Conservation (phyloP, 1,140 invertebrate species). For the Fopius arisanus region DNA sequence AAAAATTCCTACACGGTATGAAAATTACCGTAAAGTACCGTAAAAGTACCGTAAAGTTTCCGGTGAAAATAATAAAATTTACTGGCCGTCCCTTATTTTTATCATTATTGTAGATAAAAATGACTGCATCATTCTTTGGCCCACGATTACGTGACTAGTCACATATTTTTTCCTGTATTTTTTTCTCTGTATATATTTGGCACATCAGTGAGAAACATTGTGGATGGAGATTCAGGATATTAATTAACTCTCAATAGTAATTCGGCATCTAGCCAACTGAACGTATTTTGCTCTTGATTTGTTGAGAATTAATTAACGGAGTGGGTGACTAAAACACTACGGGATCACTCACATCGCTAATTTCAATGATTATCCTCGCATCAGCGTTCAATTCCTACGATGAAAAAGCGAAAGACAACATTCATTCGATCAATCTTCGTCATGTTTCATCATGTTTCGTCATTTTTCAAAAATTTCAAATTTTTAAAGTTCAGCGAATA, state of each 20-base stretch:
- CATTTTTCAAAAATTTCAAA: not conserved
- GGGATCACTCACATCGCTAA: constrained; percentile 21
- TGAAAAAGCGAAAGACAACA: constrained; percentile 53
- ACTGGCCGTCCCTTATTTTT: too few relatives aligned
- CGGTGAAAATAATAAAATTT: too few relatives aligned
- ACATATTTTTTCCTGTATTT: too few relatives aligned
- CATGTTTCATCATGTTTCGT: not conserved
- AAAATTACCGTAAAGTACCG: too few relatives aligned
- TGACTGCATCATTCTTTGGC: too few relatives aligned
- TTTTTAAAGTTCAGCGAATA: not conserved
- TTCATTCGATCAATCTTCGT: constrained; percentile 40
- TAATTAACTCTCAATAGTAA: not conserved
- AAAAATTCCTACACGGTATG: too few relatives aligned
- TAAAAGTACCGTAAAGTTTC: too few relatives aligned
- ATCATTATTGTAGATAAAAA: too few relatives aligned
- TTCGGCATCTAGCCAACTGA: not conserved
- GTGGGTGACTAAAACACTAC: constrained; percentile 29
- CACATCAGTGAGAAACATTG: constrained; percentile 19
- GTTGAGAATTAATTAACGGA: constrained; percentile 22
- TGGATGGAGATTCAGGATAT: constrained; percentile 10
- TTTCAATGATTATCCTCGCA: constrained; percentile 35
- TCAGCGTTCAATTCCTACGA: constrained; percentile 46
- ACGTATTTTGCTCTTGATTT: not conserved
- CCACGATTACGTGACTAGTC: too few relatives aligned
- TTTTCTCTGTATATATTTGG: not conserved